phyloP scores from a whole-genome alignment of 2,113 vertebrate genomes.

The Pipa parva region DNA sequence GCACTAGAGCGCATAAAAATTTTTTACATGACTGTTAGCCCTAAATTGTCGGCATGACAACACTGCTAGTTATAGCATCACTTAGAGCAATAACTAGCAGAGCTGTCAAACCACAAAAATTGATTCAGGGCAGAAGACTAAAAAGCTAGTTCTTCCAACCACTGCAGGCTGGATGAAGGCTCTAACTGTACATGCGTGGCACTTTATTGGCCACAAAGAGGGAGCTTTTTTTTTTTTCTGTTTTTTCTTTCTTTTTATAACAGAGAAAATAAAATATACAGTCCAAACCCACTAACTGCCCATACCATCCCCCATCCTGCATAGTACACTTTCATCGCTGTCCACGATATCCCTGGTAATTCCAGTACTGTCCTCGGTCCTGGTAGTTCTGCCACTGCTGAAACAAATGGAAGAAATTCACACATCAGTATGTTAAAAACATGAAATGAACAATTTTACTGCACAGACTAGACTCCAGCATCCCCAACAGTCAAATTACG shows the following conservation, averaged over 20 bases:
- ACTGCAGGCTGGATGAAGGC: conserved; percentile 11
- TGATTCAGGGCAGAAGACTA: neutral
- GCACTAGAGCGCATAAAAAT: neutral
- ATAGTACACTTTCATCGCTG: conserved; percentile 62
- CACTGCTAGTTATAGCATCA: neutral
- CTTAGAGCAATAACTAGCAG: neutral
- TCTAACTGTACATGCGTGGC: conserved; percentile 46
- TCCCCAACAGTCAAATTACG: too few relatives aligned
- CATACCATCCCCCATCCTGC: conserved; percentile 6
- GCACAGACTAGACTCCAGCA: too few relatives aligned
- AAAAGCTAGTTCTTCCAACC: neutral
- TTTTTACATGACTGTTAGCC: neutral
- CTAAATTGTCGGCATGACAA: neutral
- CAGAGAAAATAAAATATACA: conserved; percentile 28
- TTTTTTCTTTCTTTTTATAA: conserved; percentile 7
- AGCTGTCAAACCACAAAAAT: neutral
- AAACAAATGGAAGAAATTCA: neutral
- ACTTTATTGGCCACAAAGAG: conserved; percentile 24
- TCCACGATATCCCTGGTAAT: conserved; percentile 63
- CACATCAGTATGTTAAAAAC: neutral
- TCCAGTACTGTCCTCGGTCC: conserved; percentile 66
- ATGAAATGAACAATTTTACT: too few relatives aligned
- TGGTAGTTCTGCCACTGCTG: conserved; percentile 66
- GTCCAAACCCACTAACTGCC: conserved; percentile 43
- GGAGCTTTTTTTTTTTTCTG: conserved; percentile 36